These are phyloP conservation scores for Chironomus riparius DNA, from an alignment of 2,888 invertebrate species.

Conservation along the genomic window DNA sequence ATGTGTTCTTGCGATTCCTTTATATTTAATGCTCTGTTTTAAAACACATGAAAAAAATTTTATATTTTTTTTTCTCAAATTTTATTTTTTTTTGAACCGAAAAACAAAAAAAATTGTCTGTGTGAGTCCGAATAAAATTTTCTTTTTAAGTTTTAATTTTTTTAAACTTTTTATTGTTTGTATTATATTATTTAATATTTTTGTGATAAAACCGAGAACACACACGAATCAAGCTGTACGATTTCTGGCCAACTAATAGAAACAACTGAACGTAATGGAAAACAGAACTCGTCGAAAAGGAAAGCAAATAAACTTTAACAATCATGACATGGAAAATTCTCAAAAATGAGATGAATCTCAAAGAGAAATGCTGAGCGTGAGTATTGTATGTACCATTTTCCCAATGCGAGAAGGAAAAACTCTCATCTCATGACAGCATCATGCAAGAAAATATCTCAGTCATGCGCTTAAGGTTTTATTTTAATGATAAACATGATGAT, in stretches of 20 bases:
- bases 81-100: too few relatives aligned
- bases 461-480: not conserved
- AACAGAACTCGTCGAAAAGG: not conserved
- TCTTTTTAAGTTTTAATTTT: not conserved
- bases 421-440: not conserved
- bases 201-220: constrained; percentile 24
- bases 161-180: not conserved
- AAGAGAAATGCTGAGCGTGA: not conserved
- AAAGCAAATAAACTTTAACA: not conserved
- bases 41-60: not conserved
- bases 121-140: not conserved
- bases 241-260: constrained; percentile 26
- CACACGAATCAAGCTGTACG: constrained; percentile 27
- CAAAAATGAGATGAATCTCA: not conserved
- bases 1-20: not conserved
- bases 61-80: too few relatives aligned
- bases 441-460: not conserved
- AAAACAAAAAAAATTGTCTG: too few relatives aligned
- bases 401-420: not conserved
- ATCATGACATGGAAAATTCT: constrained; percentile 1
- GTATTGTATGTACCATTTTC: too few relatives aligned
- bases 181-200: not conserved
- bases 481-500: constrained; percentile 2
- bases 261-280: constrained; percentile 25
- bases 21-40: not conserved